Evolutionary conservation across 30 jellyfish, hydroid and myxozoan genomes (phyloP), one percentile per base, ranked within the genome.

Genomic region (Haliclystus octoradiatus): DNA sequence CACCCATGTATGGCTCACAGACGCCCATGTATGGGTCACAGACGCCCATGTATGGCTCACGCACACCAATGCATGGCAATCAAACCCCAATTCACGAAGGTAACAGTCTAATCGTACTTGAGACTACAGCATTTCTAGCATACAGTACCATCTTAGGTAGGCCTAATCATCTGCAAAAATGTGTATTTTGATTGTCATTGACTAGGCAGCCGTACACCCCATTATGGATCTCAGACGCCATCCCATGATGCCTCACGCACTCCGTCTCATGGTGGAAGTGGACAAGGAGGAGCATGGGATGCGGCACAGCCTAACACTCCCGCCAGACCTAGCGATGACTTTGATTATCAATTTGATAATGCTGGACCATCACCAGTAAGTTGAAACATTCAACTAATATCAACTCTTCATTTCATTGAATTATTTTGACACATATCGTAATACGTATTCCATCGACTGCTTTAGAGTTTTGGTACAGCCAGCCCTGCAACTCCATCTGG

Each of bases 201-300:
- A 57, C 34, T 61, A 74, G 95, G 95, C 23, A 66, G 79, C 53
- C 90, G 99, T 29, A 80, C 97, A 12, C 95, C 95, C 13, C 80
- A 78, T 13, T 77, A 88, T 69, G 97, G 90, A 13, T 79, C 94
- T 19, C 94, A 88, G 78, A 85, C 95, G 1, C 95, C 95, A 0
- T 83, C 95, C 60, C 96, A 85, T 51, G 93, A 85, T 49, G 88
- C 93, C 26, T 71, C 91, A 12, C 88, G 96, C 23, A 85, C 96
- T 2, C 96, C 96, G 4, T 89, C 98, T 0, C 94, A 90, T 68
- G 95, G 73, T 19, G 99, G 99, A 33, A 40, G 57, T 40, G 57
- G 57, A 5, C 92, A 76, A 50, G 99, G 99, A n/a, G 99, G 95
- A 2, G 99, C 99, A 22, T 90, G 99, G 99, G 99, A 90, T 68